Percentiles rank a stretch among this genome's conserved stretches.
Evolutionary conservation across 1,140 invertebrate genomes (phyloP).

Genomic region (Oryctes rhinoceros): DNA sequence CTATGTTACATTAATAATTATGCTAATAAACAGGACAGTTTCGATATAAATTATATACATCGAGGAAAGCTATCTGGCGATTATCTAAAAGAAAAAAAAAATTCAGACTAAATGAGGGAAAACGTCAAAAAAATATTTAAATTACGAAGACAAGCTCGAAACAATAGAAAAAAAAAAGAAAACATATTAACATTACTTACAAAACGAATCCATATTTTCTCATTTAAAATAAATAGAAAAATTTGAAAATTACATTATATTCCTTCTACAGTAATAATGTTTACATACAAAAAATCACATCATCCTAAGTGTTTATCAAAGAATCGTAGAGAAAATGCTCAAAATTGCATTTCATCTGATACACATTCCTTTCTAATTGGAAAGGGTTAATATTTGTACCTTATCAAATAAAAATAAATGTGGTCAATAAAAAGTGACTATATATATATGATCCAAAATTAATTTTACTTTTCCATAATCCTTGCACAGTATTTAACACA

Average conservation of each 20-base stretch:
- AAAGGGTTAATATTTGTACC: constrained; percentile 14
- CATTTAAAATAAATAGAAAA: constrained; percentile 24
- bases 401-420: constrained; percentile 20
- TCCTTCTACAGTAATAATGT: not conserved
- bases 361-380: not conserved
- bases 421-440: not conserved
- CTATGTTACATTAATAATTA: constrained; percentile 29
- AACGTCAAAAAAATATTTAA: not conserved
- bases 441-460: not conserved
- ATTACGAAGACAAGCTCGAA: not conserved
- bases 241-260: not conserved
- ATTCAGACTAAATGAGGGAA: not conserved
- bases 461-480: not conserved
- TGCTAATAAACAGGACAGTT: constrained; percentile 26
- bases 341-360: constrained; percentile 23
- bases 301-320: not conserved
- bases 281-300: constrained; percentile 23
- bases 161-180: not conserved
- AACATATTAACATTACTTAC: constrained; percentile 1
- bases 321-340: constrained; percentile 6
- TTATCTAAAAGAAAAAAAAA: constrained; percentile 19
- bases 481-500: constrained; percentile 4
- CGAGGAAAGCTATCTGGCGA: not conserved
- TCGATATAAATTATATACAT: constrained; percentile 30
- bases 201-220: not conserved